Evolutionary conservation across 2,888 invertebrate species (phyloP).

Genomic region (Mesopsocus fuscifrons): DNA sequence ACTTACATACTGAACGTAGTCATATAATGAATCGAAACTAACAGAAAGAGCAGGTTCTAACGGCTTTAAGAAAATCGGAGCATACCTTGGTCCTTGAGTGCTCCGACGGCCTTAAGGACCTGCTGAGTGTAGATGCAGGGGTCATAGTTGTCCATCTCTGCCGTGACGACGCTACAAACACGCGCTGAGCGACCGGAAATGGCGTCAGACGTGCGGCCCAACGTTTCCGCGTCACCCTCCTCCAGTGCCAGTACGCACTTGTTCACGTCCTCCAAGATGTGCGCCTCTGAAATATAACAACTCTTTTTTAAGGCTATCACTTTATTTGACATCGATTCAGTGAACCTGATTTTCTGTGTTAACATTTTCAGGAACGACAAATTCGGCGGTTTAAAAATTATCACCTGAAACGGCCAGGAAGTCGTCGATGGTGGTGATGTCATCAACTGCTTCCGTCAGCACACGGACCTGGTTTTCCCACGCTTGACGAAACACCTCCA

Average conservation of each 20-base stretch:
- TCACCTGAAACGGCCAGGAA: constrained; percentile 85
- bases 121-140: constrained; percentile 93
- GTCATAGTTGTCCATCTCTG: constrained; percentile 98
- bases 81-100: constrained; percentile 77
- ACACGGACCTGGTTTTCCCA: constrained; percentile 91
- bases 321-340: no score
- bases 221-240: constrained; percentile 79
- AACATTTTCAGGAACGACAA: no score
- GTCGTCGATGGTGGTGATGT: constrained; percentile 96
- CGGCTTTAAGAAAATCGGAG: no score
- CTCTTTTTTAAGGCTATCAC: no score
- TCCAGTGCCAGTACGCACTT: constrained; percentile 91
- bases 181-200: constrained; percentile 86
- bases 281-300: constrained; percentile 60
- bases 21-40: no score
- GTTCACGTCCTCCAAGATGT: constrained; percentile 96
- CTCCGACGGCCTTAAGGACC: constrained; percentile 86
- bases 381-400: constrained; percentile 13
- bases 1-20: no score
- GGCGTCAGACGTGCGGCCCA: constrained; percentile 87
- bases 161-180: constrained; percentile 90
- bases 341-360: no score
- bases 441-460: constrained; percentile 94
- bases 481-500: constrained; percentile 84
- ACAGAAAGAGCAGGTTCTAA: no score